phyloP scores from a whole-genome alignment of 2,888 invertebrate species.

The Cyclophora punctaria region DNA sequence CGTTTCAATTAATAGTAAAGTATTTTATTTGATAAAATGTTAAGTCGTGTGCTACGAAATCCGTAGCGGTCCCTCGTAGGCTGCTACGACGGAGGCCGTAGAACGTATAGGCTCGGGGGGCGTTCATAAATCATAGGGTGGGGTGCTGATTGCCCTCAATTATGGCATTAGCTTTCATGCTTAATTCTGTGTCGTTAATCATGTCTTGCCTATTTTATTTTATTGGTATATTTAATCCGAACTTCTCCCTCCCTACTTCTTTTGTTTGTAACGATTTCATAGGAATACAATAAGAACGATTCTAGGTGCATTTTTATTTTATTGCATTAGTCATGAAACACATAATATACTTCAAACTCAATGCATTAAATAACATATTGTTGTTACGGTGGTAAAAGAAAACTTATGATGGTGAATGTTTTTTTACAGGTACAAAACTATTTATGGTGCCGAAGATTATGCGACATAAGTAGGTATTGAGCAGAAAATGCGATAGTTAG shows the following conservation, averaged over 20 bases:
- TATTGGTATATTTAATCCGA: conserved; percentile 25
- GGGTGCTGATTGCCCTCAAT: conserved; percentile 68
- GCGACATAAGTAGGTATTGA: too few species aligned
- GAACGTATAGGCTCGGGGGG: not conserved
- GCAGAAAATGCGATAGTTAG: too few species aligned
- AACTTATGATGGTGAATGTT: too few species aligned
- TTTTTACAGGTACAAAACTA: too few species aligned
- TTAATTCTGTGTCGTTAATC: conserved; percentile 56
- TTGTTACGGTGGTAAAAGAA: too few species aligned
- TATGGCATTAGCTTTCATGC: conserved; percentile 69
- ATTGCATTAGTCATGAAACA: too few species aligned
- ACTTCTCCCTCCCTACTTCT: not conserved
- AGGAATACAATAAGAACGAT: not conserved
- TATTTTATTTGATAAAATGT: not conserved
- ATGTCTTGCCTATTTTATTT: conserved; percentile 32
- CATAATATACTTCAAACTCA: too few species aligned
- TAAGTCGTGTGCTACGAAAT: not conserved
- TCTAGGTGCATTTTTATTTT: too few species aligned
- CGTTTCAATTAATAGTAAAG: too few species aligned
- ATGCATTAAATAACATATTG: too few species aligned
- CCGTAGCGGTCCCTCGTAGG: not conserved
- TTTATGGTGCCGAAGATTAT: too few species aligned
- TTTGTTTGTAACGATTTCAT: not conserved
- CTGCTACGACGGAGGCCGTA: not conserved
- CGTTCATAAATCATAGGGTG: conserved; percentile 59